A percentile compares a stretch with the other conserved stretches of the same genome.
Evolutionary conservation across 1,140 invertebrate species (phyloP).

Genomic region (Scaptomyza graminum): DNA sequence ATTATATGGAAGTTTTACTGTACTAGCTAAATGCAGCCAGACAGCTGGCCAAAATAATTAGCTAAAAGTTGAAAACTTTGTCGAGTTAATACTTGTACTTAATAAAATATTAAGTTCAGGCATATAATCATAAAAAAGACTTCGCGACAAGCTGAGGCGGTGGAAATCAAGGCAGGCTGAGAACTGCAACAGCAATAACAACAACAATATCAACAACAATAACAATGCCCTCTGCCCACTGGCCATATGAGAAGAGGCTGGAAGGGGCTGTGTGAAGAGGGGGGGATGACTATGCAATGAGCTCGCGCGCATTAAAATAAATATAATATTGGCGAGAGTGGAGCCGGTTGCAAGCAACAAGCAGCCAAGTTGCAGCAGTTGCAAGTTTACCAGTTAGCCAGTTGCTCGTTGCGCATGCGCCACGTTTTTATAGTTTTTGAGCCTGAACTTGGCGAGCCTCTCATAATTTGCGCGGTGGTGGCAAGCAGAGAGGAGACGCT

Average conservation of each 20-base stretch:
- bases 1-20: no score
- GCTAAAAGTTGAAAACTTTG: neutral
- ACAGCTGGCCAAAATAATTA: constrained; percentile 30
- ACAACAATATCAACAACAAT: constrained; percentile 9
- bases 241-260: constrained; percentile 40
- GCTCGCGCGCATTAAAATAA: constrained; percentile 72
- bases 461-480: constrained; percentile 67
- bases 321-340: constrained; percentile 70
- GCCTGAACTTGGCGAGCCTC: constrained; percentile 73
- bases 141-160: constrained; percentile 7
- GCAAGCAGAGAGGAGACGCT: neutral
- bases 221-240: constrained; percentile 34
- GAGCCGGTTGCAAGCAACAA: constrained; percentile 52
- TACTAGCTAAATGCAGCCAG: no score
- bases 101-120: constrained; percentile 29
- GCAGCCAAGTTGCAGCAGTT: neutral
- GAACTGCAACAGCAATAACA: neutral
- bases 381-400: constrained; percentile 9
- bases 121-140: constrained; percentile 45
- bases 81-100: constrained; percentile 18
- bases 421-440: constrained; percentile 47
- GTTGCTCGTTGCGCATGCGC: constrained; percentile 42
- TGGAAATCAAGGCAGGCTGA: constrained; percentile 14
- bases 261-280: neutral
- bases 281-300: constrained; percentile 26